Conservation (phyloP, 2,888 invertebrate genomes). For the Nebria salina region DNA sequence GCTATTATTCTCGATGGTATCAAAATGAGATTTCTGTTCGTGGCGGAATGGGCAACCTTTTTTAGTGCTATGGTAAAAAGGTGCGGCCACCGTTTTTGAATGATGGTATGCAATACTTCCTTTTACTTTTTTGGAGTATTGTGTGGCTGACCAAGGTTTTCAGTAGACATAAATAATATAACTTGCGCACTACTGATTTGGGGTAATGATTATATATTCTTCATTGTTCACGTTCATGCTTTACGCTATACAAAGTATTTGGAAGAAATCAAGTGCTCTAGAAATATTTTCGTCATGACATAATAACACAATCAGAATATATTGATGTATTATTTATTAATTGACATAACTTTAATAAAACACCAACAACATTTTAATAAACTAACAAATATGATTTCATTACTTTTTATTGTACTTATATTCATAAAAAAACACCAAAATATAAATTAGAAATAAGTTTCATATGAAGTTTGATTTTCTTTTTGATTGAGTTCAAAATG, state of each 20-base stretch:
- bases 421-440: no score
- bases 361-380: no score
- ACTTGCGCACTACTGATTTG: slow-evolving; percentile 25
- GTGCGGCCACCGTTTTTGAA: slow-evolving; percentile 21
- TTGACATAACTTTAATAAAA: no score
- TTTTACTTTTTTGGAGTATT: slow-evolving; percentile 54
- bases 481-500: no score
- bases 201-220: slow-evolving; percentile 9
- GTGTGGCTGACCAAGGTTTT: slow-evolving; percentile 55
- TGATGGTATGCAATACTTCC: slow-evolving; percentile 51
- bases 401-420: no score
- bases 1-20: slow-evolving; percentile 53
- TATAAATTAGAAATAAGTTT: no score
- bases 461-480: no score
- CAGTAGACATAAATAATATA: slow-evolving; percentile 57
- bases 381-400: no score
- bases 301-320: not conserved
- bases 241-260: not conserved
- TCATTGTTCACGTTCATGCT: not conserved
- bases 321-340: not conserved
- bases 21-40: slow-evolving; percentile 50
- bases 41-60: slow-evolving; percentile 37
- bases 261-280: slow-evolving; percentile 11
- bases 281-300: not conserved
- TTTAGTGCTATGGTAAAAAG: slow-evolving; percentile 17